Percentiles rank a stretch among this genome's conserved stretches.
Evolutionary conservation across 2,888 invertebrate species (phyloP).

Genomic region (Euproctis similis): DNA sequence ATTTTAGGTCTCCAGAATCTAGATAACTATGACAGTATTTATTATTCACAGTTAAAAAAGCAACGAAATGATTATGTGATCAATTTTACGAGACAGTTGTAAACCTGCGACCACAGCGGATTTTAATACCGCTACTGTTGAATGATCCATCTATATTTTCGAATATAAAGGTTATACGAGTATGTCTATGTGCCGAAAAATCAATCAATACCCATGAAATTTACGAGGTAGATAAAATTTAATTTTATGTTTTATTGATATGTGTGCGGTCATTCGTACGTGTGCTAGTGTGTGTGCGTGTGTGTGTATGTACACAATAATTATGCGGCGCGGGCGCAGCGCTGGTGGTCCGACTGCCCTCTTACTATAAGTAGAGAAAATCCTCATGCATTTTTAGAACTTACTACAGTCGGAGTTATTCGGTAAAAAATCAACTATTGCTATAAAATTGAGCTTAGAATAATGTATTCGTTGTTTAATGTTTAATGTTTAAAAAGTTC

Average conservation of each 20-base stretch:
- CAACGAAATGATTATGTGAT: too few species aligned
- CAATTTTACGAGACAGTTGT: slow-evolving; percentile 24
- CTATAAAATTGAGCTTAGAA: too few species aligned
- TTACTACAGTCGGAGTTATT: too few species aligned
- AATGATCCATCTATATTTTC: slow-evolving; percentile 28
- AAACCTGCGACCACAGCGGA: slow-evolving; percentile 38
- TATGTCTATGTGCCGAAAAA: slow-evolving; percentile 45
- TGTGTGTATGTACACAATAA: slow-evolving; percentile 64
- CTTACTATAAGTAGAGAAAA: slow-evolving; percentile 36
- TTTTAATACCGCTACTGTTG: slow-evolving; percentile 54
- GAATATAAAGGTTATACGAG: slow-evolving; percentile 22
- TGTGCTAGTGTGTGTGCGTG: slow-evolving; percentile 39
- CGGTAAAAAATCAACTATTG: too few species aligned
- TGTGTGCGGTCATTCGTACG: slow-evolving; percentile 39
- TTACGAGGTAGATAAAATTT: slow-evolving; percentile 70
- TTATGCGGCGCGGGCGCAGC: slow-evolving; percentile 70
- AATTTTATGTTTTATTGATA: slow-evolving; percentile 67
- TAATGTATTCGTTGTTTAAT: too few species aligned
- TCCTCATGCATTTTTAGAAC: slow-evolving; percentile 54
- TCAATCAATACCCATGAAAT: slow-evolving; percentile 64
- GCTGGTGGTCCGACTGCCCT: slow-evolving; percentile 61
- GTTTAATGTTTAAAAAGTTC: too few species aligned
- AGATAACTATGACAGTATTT: slow-evolving; percentile 31
- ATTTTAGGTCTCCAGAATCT: slow-evolving; percentile 35
- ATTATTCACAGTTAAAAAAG: slow-evolving; percentile 32